Base-by-base conservation (phyloP, 2,888 invertebrate species). In the Zygothrica quintamaculata region DNA sequence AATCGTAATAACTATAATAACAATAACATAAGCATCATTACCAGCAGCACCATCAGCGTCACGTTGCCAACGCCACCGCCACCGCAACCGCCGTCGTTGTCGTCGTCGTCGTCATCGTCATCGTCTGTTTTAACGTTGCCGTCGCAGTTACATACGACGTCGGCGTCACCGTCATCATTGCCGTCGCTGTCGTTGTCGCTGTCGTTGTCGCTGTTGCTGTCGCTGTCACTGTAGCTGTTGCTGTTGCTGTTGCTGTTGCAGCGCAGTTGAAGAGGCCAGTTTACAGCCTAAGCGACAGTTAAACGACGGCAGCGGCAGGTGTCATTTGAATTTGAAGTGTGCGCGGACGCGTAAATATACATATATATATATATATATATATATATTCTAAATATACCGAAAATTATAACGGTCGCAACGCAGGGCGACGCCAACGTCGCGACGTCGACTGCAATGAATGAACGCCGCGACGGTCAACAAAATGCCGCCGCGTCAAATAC, bases 281-380 rank as follows among this genome's bases (percentile, higher is more conserved):
- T 74, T 74, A 69, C 59, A 69, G 71, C 59, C 65, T 46, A 26
- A 65, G 68, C 77, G 68, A 74, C 79, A 79, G 79, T 79, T 82
- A 52, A 79, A 64, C 86, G 77, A 79, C 84, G 84, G 79, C 86
- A 82, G 84, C 79, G 84, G 84, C 79, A 79, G 86, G 79, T 79
- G 86, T 84, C 79, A 85, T 79, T 85, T 82, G 86, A 84, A 70
- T 72, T 74, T 25, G 26, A 71, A 84, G 77, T 77, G 77, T 77
- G 84, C 80, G 84, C 77, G 77, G 80, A 77, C 77, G 77, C 60
- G 65, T 50, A 46, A 46, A 44, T 37, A 37, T 55, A 47, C 29
- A 29, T 5, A 36, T 8, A 12, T 7, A 37, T 40, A 65, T 52
- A 43, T 55, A 47, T 33, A 29, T 5, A 36, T 8, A 12, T 7